phyloP scores from a whole-genome alignment of 2,113 vertebrate species.

The Nerophis lumbriciformis region DNA sequence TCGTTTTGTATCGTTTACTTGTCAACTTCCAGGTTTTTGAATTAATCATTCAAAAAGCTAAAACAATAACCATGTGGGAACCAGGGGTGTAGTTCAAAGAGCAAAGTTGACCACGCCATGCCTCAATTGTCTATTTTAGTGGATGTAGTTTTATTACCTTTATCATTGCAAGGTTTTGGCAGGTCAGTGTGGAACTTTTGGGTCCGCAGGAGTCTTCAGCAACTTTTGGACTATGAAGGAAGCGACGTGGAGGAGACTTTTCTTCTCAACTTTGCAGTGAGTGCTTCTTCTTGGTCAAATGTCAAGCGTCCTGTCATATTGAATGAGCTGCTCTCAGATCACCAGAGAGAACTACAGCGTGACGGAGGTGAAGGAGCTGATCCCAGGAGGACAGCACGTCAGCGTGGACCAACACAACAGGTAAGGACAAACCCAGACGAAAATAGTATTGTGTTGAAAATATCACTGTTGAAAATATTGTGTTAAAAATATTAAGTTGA shows the following conservation, averaged over 20 bases:
- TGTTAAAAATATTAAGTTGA: too few species aligned
- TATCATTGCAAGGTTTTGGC: too few species aligned
- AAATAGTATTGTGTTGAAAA: neutral
- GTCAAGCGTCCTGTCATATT: too few species aligned
- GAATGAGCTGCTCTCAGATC: conserved; percentile 69
- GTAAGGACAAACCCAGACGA: conserved; percentile 54
- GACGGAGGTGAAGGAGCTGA: conserved; percentile 83
- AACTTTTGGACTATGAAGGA: conserved; percentile 87
- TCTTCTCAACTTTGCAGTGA: conserved; percentile 93
- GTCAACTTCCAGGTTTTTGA: too few species aligned
- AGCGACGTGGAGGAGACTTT: conserved; percentile 88
- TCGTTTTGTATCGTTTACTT: too few species aligned
- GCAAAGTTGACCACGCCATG: too few species aligned
- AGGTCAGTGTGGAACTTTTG: neutral
- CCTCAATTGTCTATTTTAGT: too few species aligned
- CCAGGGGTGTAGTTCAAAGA: too few species aligned
- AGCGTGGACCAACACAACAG: conserved; percentile 85
- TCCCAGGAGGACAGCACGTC: conserved; percentile 83
- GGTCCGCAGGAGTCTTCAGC: conserved; percentile 84
- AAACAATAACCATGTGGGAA: too few species aligned
- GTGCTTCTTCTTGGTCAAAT: conserved; percentile 21
- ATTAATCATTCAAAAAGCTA: too few species aligned
- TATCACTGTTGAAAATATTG: conserved; percentile 5
- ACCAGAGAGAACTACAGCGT: conserved; percentile 92
- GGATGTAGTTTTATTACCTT: too few species aligned